Percentiles rank a stretch among this genome's conserved stretches.
phyloP scores from a whole-genome alignment of 2,888 invertebrate species.

The Eupelmus urozonus region DNA sequence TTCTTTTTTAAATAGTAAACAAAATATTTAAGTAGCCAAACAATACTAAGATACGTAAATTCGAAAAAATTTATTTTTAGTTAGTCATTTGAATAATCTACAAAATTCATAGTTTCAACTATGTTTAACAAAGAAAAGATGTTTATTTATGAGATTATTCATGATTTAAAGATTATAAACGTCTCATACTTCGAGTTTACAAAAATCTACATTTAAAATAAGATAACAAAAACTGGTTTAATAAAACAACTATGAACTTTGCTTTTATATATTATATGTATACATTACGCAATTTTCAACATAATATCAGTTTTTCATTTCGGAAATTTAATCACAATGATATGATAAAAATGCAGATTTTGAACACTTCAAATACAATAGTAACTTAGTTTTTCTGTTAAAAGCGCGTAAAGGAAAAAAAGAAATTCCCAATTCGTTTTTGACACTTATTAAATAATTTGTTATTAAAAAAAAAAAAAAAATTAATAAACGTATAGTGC shows the following conservation, averaged over 20 bases:
- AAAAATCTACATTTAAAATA: conserved; percentile 36
- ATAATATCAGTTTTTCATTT: conserved; percentile 49
- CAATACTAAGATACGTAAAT: conserved; percentile 12
- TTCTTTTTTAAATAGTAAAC: conserved; percentile 28
- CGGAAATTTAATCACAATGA: conserved; percentile 60
- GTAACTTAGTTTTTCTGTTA: conserved; percentile 46
- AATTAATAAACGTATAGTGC: conserved; percentile 48
- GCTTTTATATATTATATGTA: conserved; percentile 48
- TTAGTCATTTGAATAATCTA: conserved; percentile 12
- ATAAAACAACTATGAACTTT: conserved; percentile 53
- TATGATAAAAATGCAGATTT: conserved; percentile 60
- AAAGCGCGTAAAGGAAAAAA: conserved; percentile 52
- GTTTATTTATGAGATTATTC: conserved; percentile 26
- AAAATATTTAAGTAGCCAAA: conserved; percentile 22
- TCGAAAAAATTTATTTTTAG: conserved; percentile 2
- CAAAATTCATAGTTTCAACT: conserved; percentile 38
- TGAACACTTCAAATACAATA: conserved; percentile 56
- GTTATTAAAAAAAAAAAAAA: conserved; percentile 49
- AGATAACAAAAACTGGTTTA: conserved; percentile 34
- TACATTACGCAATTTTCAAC: conserved; percentile 51
- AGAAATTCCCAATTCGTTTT: conserved; percentile 62
- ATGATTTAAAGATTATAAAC: conserved; percentile 24
- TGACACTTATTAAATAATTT: conserved; percentile 59
- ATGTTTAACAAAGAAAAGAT: conserved; percentile 8
- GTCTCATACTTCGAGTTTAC: conserved; percentile 24